Percentiles rank a stretch among this genome's conserved stretches.
Conservation (phyloP, 2,888 invertebrate species). For the Cecidostiba fungosa region DNA sequence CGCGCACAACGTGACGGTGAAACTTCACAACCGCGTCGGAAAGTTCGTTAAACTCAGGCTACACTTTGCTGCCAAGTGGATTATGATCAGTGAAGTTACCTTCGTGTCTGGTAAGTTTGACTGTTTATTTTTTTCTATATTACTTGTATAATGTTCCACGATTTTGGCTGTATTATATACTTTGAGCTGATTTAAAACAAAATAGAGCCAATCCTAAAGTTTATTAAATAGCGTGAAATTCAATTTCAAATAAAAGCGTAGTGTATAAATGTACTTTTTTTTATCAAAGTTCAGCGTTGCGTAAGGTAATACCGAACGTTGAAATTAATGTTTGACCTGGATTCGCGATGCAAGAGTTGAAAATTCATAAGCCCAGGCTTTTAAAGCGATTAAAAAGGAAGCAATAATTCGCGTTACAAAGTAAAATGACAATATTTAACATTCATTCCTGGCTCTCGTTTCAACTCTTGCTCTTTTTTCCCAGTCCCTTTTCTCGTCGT, state of each 20-base stretch:
- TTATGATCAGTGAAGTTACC: constrained; percentile 93
- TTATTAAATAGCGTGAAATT: no score
- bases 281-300: neutral
- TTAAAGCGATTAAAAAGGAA: neutral
- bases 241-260: no score
- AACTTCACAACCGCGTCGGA: constrained; percentile 90
- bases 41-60: constrained; percentile 90
- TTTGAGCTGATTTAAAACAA: no score
- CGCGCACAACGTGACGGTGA: constrained; percentile 91
- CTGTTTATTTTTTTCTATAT: constrained; percentile 4
- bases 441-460: constrained; percentile 60
- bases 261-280: neutral
- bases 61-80: constrained; percentile 91
- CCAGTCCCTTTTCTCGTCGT: neutral
- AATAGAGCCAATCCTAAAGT: no score
- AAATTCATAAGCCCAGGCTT: neutral
- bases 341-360: neutral
- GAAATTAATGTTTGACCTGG: neutral
- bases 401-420: neutral
- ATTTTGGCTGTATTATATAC: no score
- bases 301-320: neutral
- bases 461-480: constrained; percentile 52
- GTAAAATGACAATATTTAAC: constrained; percentile 27
- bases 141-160: no score
- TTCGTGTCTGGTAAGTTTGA: constrained; percentile 88